Conservation (phyloP, 2,888 invertebrate genomes). For the Drosophila testacea region DNA sequence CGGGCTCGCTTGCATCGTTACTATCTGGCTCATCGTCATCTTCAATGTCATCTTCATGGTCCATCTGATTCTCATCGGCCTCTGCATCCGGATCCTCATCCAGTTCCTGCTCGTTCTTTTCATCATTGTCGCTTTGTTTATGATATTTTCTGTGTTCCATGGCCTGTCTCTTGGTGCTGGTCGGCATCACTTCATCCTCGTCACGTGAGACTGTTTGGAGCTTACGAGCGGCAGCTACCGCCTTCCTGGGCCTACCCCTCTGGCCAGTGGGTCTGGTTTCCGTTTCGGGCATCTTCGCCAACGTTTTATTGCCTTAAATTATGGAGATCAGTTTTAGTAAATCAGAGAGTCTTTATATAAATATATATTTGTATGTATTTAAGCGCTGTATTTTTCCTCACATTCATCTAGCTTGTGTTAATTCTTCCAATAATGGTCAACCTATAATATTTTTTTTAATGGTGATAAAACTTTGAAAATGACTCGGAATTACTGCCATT, state of each 20-base stretch:
- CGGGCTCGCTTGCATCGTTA: conserved; percentile 85
- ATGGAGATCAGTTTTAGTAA: not conserved
- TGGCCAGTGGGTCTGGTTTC: conserved; percentile 40
- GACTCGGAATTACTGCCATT: too few relatives aligned
- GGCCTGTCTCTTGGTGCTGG: conserved; percentile 5
- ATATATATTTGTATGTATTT: too few relatives aligned
- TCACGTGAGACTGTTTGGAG: conserved; percentile 30
- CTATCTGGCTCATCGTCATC: conserved; percentile 40
- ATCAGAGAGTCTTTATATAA: not conserved
- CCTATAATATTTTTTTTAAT: too few relatives aligned
- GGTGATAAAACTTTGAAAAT: too few relatives aligned
- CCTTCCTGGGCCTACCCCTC: conserved; percentile 49
- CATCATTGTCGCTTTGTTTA: conserved; percentile 9
- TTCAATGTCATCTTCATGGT: conserved; percentile 15
- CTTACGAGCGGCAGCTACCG: conserved; percentile 35
- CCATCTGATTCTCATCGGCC: conserved; percentile 11
- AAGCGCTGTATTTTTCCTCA: too few relatives aligned
- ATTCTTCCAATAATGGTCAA: too few relatives aligned
- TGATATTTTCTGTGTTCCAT: conserved; percentile 9
- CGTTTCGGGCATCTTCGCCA: conserved; percentile 55
- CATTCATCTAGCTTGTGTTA: too few relatives aligned
- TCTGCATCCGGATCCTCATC: conserved; percentile 28
- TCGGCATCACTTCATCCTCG: conserved; percentile 25
- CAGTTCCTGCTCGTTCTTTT: conserved; percentile 27
- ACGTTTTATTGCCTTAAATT: conserved; percentile 40